Evolutionary conservation across 2,113 vertebrate genomes (phyloP).

Genomic region (Pseudorasbora parva): DNA sequence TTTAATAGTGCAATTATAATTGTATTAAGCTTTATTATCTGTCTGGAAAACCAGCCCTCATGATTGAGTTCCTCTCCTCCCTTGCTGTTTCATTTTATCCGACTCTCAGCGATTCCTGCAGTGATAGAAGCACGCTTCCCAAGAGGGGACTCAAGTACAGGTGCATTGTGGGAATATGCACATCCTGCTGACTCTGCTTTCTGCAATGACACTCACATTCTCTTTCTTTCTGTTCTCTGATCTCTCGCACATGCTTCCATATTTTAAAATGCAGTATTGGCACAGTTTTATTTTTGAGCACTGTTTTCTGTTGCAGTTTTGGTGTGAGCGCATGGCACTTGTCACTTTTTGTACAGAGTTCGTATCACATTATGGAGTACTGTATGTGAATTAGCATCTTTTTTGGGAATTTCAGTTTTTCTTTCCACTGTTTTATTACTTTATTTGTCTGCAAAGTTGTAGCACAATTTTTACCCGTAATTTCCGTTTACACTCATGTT

Average conservation of each 20-base stretch:
- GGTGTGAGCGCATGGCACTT: slow-evolving; percentile 28
- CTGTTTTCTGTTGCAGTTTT: slow-evolving; percentile 19
- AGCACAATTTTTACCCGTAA: neutral
- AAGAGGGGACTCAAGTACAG: slow-evolving; percentile 98
- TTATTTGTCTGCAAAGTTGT: neutral
- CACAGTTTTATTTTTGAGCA: slow-evolving; percentile 1
- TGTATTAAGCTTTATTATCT: neutral
- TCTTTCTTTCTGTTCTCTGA: neutral
- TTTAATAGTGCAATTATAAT: neutral
- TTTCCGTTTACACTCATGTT: neutral
- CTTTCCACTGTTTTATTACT: neutral
- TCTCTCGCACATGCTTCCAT: neutral
- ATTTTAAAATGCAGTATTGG: neutral
- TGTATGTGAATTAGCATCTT: neutral
- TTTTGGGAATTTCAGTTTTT: neutral
- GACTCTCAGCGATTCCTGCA: slow-evolving; percentile 91
- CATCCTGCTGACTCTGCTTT: slow-evolving; percentile 67
- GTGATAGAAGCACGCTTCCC: slow-evolving; percentile 99
- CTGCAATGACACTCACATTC: neutral
- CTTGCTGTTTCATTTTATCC: slow-evolving; percentile 65
- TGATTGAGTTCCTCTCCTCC: slow-evolving; percentile 35
- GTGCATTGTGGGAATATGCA: slow-evolving; percentile 72
- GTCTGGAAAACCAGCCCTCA: neutral
- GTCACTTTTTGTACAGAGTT: neutral
- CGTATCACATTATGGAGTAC: neutral